A percentile compares a stretch with the other conserved stretches of the same genome.
Evolutionary conservation across 2,797 vertebrate genomes (phyloP).

Genomic region (Ptychobarbus kaznakovi): DNA sequence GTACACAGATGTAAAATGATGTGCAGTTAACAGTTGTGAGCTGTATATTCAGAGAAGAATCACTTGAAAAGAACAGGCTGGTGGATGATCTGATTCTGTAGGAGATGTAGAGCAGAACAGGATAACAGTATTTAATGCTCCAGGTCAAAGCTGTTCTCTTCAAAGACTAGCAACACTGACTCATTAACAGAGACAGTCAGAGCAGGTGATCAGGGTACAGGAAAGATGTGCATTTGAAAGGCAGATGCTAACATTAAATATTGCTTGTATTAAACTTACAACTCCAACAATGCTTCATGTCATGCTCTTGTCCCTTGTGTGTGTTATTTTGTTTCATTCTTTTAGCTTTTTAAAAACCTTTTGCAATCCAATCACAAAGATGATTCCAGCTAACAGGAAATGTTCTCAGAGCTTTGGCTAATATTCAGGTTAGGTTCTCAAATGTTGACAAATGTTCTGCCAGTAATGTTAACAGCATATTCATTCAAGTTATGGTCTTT

Average conservation of each 20-base stretch:
- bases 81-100: conserved; percentile 20
- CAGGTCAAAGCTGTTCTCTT: conserved; percentile 20
- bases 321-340: neutral
- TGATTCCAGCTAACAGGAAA: too few relatives aligned
- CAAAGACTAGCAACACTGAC: neutral
- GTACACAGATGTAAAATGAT: neutral
- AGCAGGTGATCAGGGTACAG: neutral
- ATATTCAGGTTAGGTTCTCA: too few relatives aligned
- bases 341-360: neutral
- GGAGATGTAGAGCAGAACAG: conserved; percentile 17
- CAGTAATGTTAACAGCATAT: too few relatives aligned
- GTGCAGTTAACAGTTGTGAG: neutral
- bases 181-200: conserved; percentile 1
- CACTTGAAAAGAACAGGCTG: conserved; percentile 5
- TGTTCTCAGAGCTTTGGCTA: too few relatives aligned
- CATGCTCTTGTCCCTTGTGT: neutral
- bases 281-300: neutral
- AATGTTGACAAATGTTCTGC: too few relatives aligned
- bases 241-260: neutral
- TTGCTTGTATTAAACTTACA: neutral
- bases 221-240: neutral
- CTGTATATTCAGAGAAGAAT: neutral
- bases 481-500: too few relatives aligned
- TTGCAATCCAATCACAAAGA: neutral
- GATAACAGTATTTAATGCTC: conserved; percentile 10